Conservation (phyloP, 2,797 vertebrate species). For the Rousettus madagascariensis region DNA sequence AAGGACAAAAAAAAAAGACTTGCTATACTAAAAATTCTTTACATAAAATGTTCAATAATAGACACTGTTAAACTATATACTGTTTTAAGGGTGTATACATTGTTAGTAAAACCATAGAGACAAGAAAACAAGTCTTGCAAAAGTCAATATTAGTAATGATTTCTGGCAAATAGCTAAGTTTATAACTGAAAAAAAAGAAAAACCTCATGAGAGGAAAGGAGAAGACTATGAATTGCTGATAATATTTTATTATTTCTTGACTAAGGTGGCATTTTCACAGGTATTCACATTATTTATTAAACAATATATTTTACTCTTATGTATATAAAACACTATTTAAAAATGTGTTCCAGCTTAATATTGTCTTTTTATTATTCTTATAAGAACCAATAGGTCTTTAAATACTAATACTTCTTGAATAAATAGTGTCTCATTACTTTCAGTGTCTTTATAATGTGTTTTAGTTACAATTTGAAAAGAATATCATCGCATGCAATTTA, state of each 20-base stretch:
- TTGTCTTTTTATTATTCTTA: not conserved
- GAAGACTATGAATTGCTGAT: not conserved
- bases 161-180: not conserved
- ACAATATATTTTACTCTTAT: not conserved
- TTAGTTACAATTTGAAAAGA: not conserved
- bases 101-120: not conserved
- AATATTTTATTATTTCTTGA: not conserved
- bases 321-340: not conserved
- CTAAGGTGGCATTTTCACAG: not conserved
- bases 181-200: not conserved
- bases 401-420: not conserved
- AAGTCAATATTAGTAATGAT: not conserved
- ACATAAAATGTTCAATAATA: not conserved
- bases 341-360: not conserved
- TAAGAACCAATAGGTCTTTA: not conserved
- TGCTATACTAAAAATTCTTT: not conserved
- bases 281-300: not conserved
- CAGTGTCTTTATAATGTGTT: not conserved
- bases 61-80: not conserved
- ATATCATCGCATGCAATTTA: not conserved
- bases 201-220: not conserved
- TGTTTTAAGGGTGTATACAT: not conserved
- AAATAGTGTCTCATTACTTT: not conserved
- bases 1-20: not conserved
- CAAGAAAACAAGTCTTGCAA: not conserved